Percentiles rank a stretch among this genome's conserved stretches.
These are phyloP conservation scores for Aptenodytes forsteri DNA, from an alignment of 2,113 vertebrate genomes.

Conservation along the genomic window DNA sequence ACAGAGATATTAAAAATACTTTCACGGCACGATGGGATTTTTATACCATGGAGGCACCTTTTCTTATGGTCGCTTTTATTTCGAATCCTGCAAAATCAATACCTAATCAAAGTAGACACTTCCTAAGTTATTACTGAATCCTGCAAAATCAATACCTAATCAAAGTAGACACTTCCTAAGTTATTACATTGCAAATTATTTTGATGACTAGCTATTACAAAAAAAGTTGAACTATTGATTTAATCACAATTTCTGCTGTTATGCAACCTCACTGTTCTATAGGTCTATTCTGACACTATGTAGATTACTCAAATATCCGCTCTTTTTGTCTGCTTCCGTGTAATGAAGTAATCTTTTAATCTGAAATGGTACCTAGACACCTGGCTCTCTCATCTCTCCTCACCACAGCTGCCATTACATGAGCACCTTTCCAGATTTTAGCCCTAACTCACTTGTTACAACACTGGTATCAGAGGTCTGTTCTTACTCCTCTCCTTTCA, in stretches of 20 bases:
- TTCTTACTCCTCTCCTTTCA: not conserved
- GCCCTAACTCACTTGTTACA: not conserved
- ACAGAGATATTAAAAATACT: not conserved
- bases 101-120: not conserved
- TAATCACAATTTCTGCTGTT: not conserved
- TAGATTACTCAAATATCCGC: not conserved
- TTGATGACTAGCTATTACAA: not conserved
- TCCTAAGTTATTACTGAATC: not conserved
- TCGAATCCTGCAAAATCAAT: not conserved
- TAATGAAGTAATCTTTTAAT: not conserved
- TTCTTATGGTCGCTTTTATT: not conserved
- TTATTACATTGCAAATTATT: not conserved
- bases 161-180: not conserved
- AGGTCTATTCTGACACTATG: not conserved
- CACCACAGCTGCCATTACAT: not conserved
- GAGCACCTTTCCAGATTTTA: not conserved
- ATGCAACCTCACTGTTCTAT: not conserved
- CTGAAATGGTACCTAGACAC: not conserved
- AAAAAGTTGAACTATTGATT: not conserved
- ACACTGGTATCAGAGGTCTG: not conserved
- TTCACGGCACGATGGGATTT: not conserved
- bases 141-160: not conserved
- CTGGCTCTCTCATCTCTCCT: not conserved
- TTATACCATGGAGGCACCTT: not conserved
- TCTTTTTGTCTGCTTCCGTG: not conserved